Evolutionary conservation across 2,113 vertebrate species (phyloP), one percentile per base, ranked within the genome.

Genomic region (Physeter macrocephalus): DNA sequence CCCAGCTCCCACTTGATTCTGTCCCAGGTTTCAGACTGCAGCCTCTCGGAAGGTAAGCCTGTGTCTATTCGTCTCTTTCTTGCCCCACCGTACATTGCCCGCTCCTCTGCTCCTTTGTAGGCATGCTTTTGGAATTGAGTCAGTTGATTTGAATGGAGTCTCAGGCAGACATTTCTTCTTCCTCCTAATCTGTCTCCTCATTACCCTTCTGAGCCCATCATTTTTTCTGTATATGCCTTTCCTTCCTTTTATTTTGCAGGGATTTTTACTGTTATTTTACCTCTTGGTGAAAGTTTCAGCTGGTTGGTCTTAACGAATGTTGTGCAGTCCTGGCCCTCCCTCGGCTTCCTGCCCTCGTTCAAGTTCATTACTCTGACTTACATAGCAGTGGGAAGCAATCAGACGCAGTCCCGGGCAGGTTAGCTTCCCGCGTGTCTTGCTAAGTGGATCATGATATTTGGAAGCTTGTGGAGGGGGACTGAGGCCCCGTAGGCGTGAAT

Each of bases 301-400:
- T 91, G 89, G 78, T 72, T 90, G 67, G 69, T 80, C 84, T 66
- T 97, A 93, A 96, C 75, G 87, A 90, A 52, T 57, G 52, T 29
- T 8, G 14, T 57, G 1, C 54, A 66, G 52, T 59, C 46, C 57
- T 23, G 57, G 85, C 52, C 72, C 61, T 86, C 90, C 95, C 2
- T 31, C 43, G 1, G 95, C 92, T 97, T 92, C 87, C 12, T 92
- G 95, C 64, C 94, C 96, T 69, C 84, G 90, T 97, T 97, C 92
- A 96, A 88, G 96, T 96, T 92, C 80, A 80, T 95, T 92, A 92
- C 64, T 90, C 49, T 77, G 78, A 71, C 87, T 97, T 87, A 34
- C 57, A n/a, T 7, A 97, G 83, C 78, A 25, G 81, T 71, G 67
- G 95, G 85, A 34, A 85, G 64, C 66, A 43, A 25, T 62, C n/a